These are phyloP conservation scores for Antitype chi DNA, from an alignment of 2,888 invertebrate species.

Conservation along the genomic window DNA sequence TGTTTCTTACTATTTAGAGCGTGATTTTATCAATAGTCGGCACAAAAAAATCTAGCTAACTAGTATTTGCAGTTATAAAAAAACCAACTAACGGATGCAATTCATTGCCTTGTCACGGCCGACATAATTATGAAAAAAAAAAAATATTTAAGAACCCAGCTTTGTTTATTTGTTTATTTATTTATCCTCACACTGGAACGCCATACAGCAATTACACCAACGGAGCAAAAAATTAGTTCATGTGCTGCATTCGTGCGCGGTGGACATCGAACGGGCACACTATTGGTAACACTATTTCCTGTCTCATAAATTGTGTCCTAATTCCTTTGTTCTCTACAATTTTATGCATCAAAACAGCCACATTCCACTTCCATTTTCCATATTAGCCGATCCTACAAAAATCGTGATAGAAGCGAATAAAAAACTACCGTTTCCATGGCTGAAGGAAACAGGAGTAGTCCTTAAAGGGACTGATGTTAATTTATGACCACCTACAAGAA, in stretches of 20 bases:
- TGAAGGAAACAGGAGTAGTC: slow-evolving; percentile 60
- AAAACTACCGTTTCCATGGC: slow-evolving; percentile 45
- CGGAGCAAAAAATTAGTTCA: too few relatives aligned
- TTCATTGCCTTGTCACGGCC: not conserved
- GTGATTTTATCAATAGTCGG: too few relatives aligned
- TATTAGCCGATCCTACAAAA: slow-evolving; percentile 53
- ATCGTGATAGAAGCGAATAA: slow-evolving; percentile 61
- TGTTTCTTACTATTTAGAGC: too few relatives aligned
- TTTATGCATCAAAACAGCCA: not conserved
- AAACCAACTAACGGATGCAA: not conserved
- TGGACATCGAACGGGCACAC: too few relatives aligned
- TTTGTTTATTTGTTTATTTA: too few relatives aligned
- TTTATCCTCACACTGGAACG: too few relatives aligned
- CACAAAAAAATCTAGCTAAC: too few relatives aligned
- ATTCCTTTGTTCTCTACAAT: slow-evolving; percentile 17
- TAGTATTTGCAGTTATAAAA: not conserved
- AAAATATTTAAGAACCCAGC: not conserved
- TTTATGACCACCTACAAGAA: slow-evolving; percentile 78
- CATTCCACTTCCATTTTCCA: slow-evolving; percentile 30
- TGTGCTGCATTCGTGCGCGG: too few relatives aligned
- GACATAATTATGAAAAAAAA: not conserved
- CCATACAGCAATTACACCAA: too few relatives aligned
- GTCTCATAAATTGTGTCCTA: not conserved
- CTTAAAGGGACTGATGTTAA: slow-evolving; percentile 71
- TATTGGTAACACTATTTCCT: not conserved